phyloP scores from a whole-genome alignment of 1,140 invertebrate genomes.

The Drosophila grimshawi region DNA sequence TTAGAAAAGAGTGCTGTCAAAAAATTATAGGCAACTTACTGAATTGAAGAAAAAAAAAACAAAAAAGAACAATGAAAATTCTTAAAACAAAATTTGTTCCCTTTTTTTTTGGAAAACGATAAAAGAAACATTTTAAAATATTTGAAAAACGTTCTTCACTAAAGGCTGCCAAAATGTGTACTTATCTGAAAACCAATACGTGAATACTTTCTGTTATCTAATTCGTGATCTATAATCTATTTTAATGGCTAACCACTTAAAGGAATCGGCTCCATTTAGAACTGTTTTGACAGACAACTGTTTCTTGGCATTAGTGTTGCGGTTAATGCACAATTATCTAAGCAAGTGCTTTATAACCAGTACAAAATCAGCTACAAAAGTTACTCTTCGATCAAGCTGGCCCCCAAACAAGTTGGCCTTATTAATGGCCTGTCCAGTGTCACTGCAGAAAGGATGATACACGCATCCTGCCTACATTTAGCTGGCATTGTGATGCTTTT shows the following conservation, averaged over 20 bases:
- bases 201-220: too few relatives aligned
- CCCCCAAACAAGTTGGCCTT: constrained; percentile 18
- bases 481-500: background rate
- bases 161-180: too few relatives aligned
- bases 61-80: too few relatives aligned
- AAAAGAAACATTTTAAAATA: too few relatives aligned
- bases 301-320: background rate
- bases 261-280: too few relatives aligned
- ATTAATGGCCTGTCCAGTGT: constrained; percentile 30
- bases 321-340: constrained; percentile 2
- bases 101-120: too few relatives aligned
- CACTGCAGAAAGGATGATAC: constrained; percentile 15
- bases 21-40: background rate
- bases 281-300: too few relatives aligned
- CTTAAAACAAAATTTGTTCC: too few relatives aligned
- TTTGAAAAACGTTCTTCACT: too few relatives aligned
- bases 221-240: too few relatives aligned
- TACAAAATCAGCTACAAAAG: constrained; percentile 2
- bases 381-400: background rate
- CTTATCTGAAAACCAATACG: too few relatives aligned
- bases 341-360: background rate
- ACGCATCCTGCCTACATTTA: constrained; percentile 23
- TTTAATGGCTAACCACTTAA: too few relatives aligned
- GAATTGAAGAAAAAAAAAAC: background rate
- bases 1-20: background rate